Base-by-base conservation (phyloP, 1,140 invertebrate species). In the Eurosta solidaginis region DNA sequence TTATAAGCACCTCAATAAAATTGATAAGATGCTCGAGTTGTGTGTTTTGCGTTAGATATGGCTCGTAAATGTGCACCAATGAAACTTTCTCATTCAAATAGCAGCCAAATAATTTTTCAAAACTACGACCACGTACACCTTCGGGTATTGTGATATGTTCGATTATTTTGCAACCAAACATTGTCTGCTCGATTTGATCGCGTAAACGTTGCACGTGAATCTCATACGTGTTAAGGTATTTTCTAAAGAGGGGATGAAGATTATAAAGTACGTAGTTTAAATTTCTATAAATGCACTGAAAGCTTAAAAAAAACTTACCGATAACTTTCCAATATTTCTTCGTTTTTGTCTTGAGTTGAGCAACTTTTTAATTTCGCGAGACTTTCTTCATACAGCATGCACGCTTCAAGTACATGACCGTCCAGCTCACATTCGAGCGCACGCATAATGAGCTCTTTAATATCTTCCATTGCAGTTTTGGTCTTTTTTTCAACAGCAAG, bases 381-480 rank as follows among this genome's bases (percentile, higher is more conserved):
- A 79, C 81, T 81, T 59, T 85, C 83, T 76, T 85, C 83, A 50
- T 85, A 85, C 1, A 85, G 79, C 7, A 85, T 77, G 12, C 85
- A 83, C 7, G 83, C 82, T 82, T 85, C 83, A 82, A 85, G 84
- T 1, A 83, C 80, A 42, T 85, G 84, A 7, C 83, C 83, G 20
- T 80, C 74, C 44, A 83, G 82, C 44, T 85, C 83, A 76, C 83
- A 85, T 36, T 83, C 85, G 0, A 83, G 22, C 7, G 83, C 84
- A 54, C 76, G 78, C 20, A 74, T 79, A 1, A 84, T 81, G 2
- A 79, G 79, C 52, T 81, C 84, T 54, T 54, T 54, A 27, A 54
- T 54, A 10, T 54, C 50, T 54, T 54, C 10, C 50, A 54, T 22
- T 3, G 27, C 0, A 12, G 14, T 54, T 54, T 54, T 54, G 25